A percentile compares a stretch with the other conserved stretches of the same genome.
Conservation (phyloP, 2,888 invertebrate species). For the Polydrusus cervinus region DNA sequence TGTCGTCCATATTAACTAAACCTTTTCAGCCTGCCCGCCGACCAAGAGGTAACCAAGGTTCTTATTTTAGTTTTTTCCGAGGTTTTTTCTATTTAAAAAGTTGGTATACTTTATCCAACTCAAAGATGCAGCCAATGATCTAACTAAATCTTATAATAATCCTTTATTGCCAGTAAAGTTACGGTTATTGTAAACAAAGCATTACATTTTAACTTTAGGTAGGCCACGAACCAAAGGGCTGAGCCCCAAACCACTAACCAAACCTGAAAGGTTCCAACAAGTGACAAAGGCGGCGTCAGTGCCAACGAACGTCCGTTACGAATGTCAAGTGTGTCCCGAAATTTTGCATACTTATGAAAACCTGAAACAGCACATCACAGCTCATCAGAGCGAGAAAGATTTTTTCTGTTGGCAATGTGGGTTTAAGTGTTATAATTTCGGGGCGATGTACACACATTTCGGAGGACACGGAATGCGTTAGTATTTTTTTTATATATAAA, state of each 20-base stretch:
- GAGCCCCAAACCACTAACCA: no score
- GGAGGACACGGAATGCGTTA: background rate
- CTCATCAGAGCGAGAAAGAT: background rate
- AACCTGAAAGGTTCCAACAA: no score
- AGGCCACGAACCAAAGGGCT: background rate
- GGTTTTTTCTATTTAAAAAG: no score
- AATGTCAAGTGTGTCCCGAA: slow-evolving; percentile 1
- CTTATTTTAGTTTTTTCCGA: background rate
- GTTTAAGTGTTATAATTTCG: background rate
- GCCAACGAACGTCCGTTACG: background rate
- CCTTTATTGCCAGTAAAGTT: no score
- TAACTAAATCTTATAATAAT: no score
- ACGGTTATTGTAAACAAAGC: no score
- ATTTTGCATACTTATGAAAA: background rate
- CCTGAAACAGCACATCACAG: background rate
- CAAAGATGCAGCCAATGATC: no score
- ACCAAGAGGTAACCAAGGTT: background rate
- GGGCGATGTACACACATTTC: background rate
- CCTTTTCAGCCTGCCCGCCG: background rate
- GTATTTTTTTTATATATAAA: no score
- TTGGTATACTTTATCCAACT: no score
- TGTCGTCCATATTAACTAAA: background rate
- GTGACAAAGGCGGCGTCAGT: no score
- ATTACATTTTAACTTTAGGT: background rate
- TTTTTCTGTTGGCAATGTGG: slow-evolving; percentile 6